phyloP scores from a whole-genome alignment of 2,113 vertebrate genomes.

The Clarias batrachus region DNA sequence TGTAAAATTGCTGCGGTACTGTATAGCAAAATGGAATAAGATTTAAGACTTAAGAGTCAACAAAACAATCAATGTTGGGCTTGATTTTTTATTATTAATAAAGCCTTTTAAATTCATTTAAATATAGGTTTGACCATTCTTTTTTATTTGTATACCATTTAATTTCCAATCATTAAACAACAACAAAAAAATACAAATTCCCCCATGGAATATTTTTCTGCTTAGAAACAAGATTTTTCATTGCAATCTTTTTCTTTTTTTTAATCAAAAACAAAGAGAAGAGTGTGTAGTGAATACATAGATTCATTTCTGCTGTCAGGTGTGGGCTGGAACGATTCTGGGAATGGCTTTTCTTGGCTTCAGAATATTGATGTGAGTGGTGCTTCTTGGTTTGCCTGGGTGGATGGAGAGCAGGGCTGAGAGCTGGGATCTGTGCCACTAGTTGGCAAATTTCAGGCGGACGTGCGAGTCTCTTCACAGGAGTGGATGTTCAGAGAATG shows the following conservation, averaged over 20 bases:
- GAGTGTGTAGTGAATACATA: background rate
- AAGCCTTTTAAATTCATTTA: background rate
- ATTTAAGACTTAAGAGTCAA: background rate
- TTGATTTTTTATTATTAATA: too few species aligned
- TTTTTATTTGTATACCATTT: background rate
- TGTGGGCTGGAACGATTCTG: conserved; percentile 11
- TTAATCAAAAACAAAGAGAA: background rate
- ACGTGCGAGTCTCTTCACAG: conserved; percentile 23
- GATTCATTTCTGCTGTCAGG: conserved; percentile 22
- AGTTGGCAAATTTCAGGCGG: conserved; percentile 33
- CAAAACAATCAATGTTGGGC: background rate
- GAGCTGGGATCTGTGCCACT: conserved; percentile 40
- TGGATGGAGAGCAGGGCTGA: conserved; percentile 32
- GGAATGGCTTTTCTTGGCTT: conserved; percentile 13
- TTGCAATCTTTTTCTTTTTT: background rate
- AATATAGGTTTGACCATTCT: background rate
- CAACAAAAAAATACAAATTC: too few species aligned
- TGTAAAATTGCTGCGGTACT: background rate
- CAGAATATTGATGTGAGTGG: conserved; percentile 31
- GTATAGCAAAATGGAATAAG: too few species aligned
- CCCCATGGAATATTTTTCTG: background rate
- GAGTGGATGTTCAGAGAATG: conserved; percentile 40
- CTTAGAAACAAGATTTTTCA: background rate
- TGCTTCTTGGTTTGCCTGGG: conserved; percentile 29
- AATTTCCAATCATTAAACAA: background rate